A percentile compares a stretch with the other conserved stretches of the same genome.
These are phyloP conservation scores for Magallana angulata DNA, from an alignment of 1,140 invertebrate genomes.

Conservation along the genomic window DNA sequence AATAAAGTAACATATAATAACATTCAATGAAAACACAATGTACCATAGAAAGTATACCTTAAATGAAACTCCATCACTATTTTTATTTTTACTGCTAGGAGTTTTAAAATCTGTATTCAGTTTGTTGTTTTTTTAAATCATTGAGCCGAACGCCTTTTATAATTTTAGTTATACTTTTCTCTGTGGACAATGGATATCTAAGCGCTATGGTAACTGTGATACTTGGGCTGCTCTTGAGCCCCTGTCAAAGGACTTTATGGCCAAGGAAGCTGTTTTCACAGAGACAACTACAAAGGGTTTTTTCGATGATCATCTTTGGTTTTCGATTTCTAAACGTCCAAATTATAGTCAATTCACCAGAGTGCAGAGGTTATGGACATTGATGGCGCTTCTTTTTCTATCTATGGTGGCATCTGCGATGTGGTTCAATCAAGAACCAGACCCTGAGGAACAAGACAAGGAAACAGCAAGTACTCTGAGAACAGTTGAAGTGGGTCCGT, in stretches of 20 bases:
- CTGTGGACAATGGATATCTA: constrained; percentile 54
- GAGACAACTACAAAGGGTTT: constrained; percentile 27
- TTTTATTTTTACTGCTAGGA: no score
- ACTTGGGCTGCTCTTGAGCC: not conserved
- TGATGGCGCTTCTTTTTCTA: constrained; percentile 38
- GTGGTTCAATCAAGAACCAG: constrained; percentile 39
- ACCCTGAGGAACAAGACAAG: not conserved
- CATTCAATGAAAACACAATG: no score
- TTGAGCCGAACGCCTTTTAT: not conserved
- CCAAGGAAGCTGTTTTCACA: constrained; percentile 20
- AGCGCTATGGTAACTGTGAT: constrained; percentile 31
- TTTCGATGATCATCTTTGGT: constrained; percentile 52
- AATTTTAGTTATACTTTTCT: constrained; percentile 43
- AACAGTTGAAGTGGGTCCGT: constrained; percentile 77
- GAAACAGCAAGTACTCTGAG: constrained; percentile 55
- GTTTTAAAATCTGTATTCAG: no score
- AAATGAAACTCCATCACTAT: no score
- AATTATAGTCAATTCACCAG: constrained; percentile 47
- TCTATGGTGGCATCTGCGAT: constrained; percentile 49
- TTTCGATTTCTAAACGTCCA: constrained; percentile 53
- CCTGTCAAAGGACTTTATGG: not conserved
- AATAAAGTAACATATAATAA: no score
- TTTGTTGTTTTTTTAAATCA: no score
- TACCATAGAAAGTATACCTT: no score
- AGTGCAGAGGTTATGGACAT: constrained; percentile 48